Evolutionary conservation across 2,113 vertebrate genomes (phyloP).

Genomic region (Salvelinus namaycush): DNA sequence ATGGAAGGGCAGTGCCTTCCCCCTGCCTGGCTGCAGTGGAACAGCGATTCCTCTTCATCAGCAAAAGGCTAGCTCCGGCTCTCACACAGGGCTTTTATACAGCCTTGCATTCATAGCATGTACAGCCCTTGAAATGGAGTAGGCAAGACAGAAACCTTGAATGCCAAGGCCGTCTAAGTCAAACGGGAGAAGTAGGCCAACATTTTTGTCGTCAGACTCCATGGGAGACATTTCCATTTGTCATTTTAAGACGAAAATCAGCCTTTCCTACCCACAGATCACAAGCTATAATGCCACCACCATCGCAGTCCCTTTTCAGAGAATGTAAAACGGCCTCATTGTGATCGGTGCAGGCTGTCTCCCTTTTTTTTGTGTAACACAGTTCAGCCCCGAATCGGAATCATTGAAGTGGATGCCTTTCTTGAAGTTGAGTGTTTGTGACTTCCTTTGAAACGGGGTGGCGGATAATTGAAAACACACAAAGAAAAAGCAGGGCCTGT

Average conservation of each 20-base stretch:
- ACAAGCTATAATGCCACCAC: constrained; percentile 6
- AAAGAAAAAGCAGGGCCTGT: constrained; percentile 15
- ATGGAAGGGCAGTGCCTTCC: neutral
- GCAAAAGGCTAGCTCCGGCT: neutral
- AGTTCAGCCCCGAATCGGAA: constrained; percentile 22
- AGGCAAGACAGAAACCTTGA: neutral
- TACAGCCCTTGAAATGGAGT: neutral
- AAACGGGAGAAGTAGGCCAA: neutral
- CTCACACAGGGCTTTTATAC: neutral
- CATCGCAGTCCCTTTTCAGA: constrained; percentile 22
- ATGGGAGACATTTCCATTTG: constrained; percentile 19
- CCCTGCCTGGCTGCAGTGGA: neutral
- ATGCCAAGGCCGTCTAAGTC: neutral
- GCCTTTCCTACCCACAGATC: constrained; percentile 8
- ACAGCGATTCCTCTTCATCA: neutral
- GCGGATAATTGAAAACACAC: constrained; percentile 29
- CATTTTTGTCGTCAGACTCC: neutral
- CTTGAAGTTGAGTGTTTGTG: constrained; percentile 28
- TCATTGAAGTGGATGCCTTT: constrained; percentile 19
- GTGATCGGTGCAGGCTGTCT: constrained; percentile 13
- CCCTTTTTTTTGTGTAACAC: neutral
- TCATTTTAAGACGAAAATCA: neutral
- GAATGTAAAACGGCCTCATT: constrained; percentile 28
- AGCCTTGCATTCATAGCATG: neutral
- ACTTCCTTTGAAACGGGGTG: constrained; percentile 32